Conservation (phyloP, 53 echinoderm and acorn worm genomes). For the Mesocentrotus franciscanus region DNA sequence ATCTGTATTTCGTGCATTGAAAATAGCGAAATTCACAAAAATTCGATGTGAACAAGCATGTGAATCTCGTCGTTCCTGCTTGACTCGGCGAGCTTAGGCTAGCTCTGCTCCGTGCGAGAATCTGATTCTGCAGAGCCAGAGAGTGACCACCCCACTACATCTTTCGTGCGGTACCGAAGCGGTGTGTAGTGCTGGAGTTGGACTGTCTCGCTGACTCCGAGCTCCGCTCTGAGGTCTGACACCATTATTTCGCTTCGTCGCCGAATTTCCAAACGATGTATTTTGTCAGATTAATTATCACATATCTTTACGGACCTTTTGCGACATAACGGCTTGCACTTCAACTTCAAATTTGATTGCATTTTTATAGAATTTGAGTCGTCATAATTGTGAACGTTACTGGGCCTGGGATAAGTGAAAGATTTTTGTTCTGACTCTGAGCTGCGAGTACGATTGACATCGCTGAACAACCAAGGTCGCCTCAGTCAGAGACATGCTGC, state of each 20-base stretch:
- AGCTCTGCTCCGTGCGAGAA: no score
- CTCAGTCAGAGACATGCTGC: constrained; percentile 23
- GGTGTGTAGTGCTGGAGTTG: not conserved
- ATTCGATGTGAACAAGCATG: not conserved
- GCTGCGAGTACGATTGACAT: no score
- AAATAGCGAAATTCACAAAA: not conserved
- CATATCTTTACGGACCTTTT: not conserved
- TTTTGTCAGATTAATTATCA: no score
- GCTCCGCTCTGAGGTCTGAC: not conserved
- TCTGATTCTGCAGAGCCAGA: not conserved
- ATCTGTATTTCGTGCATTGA: not conserved
- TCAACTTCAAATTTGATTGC: not conserved
- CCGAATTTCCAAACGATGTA: no score
- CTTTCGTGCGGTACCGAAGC: no score
- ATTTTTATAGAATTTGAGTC: not conserved
- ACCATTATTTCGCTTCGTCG: no score
- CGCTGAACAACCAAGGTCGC: not conserved
- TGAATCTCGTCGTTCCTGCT: not conserved
- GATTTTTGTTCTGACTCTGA: not conserved
- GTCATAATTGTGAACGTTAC: not conserved
- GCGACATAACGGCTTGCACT: not conserved
- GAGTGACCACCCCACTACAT: not conserved
- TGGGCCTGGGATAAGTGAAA: not conserved
- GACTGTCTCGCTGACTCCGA: not conserved
- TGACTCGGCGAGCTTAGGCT: not conserved